phyloP scores from a whole-genome alignment of 2,797 vertebrate genomes.

The Malacoctenus gilli region DNA sequence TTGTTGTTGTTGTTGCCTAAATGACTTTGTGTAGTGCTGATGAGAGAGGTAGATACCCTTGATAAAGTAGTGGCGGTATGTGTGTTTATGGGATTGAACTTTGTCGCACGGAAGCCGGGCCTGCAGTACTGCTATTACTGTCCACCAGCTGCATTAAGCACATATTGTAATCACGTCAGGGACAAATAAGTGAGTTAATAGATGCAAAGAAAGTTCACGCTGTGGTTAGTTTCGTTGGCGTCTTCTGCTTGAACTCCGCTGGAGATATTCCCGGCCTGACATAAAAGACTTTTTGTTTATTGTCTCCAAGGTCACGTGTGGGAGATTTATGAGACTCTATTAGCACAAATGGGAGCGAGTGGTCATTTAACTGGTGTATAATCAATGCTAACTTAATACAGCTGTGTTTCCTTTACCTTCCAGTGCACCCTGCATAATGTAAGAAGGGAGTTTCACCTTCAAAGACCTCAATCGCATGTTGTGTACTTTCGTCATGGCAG shows the following conservation, averaged over 20 bases:
- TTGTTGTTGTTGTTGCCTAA: too few relatives aligned
- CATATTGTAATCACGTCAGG: constrained; percentile 43
- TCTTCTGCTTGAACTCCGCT: constrained; percentile 24
- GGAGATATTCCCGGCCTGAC: neutral
- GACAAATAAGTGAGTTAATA: constrained; percentile 54
- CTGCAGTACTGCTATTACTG: constrained; percentile 43
- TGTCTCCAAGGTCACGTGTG: constrained; percentile 11
- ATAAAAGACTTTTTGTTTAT: constrained; percentile 2
- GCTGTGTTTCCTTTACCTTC: too few relatives aligned
- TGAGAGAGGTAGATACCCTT: constrained; percentile 40
- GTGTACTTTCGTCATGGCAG: too few relatives aligned
- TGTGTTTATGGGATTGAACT: constrained; percentile 4
- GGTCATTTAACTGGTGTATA: too few relatives aligned
- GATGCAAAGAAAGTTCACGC: constrained; percentile 59
- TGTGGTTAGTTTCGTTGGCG: constrained; percentile 2
- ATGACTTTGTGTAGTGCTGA: constrained; percentile 44
- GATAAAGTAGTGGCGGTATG: constrained; percentile 14
- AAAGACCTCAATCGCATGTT: too few relatives aligned
- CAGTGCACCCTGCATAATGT: too few relatives aligned
- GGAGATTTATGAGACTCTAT: too few relatives aligned
- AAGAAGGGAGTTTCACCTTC: too few relatives aligned
- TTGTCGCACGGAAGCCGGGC: too few relatives aligned
- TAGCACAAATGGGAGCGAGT: too few relatives aligned
- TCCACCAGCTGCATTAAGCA: constrained; percentile 50
- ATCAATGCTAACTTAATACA: too few relatives aligned